phyloP scores from a whole-genome alignment of 2,888 invertebrate genomes.

The Eretmocerus hayati region DNA sequence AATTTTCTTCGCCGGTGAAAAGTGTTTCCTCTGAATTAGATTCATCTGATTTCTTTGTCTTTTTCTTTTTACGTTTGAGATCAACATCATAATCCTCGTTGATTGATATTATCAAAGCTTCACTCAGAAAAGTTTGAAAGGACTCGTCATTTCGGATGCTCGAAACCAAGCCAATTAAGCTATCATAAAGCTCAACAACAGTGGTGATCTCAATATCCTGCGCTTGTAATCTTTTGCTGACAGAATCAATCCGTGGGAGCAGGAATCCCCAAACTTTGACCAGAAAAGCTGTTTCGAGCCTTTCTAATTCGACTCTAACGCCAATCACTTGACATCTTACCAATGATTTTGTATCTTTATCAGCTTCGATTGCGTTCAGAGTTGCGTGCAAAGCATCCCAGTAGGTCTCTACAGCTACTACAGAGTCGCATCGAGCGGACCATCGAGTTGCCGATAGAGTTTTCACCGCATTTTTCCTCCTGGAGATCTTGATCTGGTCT shows the following conservation, averaged over 20 bases:
- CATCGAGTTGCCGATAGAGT: slow-evolving; percentile 17
- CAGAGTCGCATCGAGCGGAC: slow-evolving; percentile 18
- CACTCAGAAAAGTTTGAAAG: slow-evolving; percentile 9
- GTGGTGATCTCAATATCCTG: slow-evolving; percentile 7
- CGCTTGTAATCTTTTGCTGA: slow-evolving; percentile 13
- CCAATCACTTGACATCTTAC: slow-evolving; percentile 15
- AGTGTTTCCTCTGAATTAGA: background rate
- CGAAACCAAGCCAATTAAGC: slow-evolving; percentile 6
- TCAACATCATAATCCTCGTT: slow-evolving; percentile 5
- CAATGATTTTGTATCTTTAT: slow-evolving; percentile 10
- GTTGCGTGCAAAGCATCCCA: slow-evolving; percentile 6
- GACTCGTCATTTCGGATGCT: slow-evolving; percentile 4
- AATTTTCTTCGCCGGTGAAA: background rate
- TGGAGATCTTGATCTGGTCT: background rate
- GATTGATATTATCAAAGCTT: slow-evolving; percentile 12
- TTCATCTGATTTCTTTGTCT: slow-evolving; percentile 10
- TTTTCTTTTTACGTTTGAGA: slow-evolving; percentile 1
- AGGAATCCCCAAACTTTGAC: slow-evolving; percentile 13
- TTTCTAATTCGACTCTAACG: slow-evolving; percentile 4
- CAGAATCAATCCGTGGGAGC: slow-evolving; percentile 13
- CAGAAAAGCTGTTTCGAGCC: slow-evolving; percentile 13
- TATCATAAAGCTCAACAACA: slow-evolving; percentile 12
- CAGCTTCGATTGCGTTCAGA: slow-evolving; percentile 13
- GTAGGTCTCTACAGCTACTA: slow-evolving; percentile 11
- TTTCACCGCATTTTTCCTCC: slow-evolving; percentile 9